Base-by-base conservation (phyloP, 1,140 invertebrate species). In the Drosophila sucinea region DNA sequence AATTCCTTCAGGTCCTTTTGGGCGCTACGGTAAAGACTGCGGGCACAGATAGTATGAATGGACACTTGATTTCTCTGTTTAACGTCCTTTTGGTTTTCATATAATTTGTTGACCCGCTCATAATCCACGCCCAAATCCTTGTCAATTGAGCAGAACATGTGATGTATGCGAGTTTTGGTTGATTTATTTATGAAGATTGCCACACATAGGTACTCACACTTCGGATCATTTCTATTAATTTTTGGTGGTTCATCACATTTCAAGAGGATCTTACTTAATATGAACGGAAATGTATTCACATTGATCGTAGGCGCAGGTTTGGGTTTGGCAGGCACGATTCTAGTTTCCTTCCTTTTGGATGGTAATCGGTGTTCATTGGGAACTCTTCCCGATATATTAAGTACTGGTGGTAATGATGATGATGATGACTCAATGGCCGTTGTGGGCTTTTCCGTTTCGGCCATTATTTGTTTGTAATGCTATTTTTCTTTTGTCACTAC, bases 261-360 rank as follows among this genome's bases (percentile, higher is more conserved):
- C 1, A 80, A 25, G 6, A 79, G 41, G 10, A 80, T 58, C n/a
- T 44, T 33, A 10, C 67, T 64, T 0, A 75, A 23, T 11, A 71
- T 67, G 5, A 25, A 29, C 4, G 77, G 71, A 23, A 79, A 67
- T 27, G 68, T 30, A 0, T 32, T 47, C 0, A 33, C 2, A 17
- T 61, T 47, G 7, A 79, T 61, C 35, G 41, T 44, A 6, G 60
- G 62, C 0, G 38, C 23, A 0, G 44, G 23, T 27, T 51, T 27
- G 44, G 8, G 2, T 17, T 41, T 41, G 8, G 4, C 2, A 6
- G 29, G 23, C 35, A 11, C 11, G 1, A n/a, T 29, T 5, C 0
- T 1, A 40, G 7, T 11, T 17, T 40, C 4, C 4, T 55, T n/a
- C 5, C 11, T 25, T 60, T 47, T 11, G 2, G 29, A 54, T 3